A percentile compares a stretch with the other conserved stretches of the same genome.
phyloP scores from a whole-genome alignment of 2,888 invertebrate species.

The Catocala nupta region DNA sequence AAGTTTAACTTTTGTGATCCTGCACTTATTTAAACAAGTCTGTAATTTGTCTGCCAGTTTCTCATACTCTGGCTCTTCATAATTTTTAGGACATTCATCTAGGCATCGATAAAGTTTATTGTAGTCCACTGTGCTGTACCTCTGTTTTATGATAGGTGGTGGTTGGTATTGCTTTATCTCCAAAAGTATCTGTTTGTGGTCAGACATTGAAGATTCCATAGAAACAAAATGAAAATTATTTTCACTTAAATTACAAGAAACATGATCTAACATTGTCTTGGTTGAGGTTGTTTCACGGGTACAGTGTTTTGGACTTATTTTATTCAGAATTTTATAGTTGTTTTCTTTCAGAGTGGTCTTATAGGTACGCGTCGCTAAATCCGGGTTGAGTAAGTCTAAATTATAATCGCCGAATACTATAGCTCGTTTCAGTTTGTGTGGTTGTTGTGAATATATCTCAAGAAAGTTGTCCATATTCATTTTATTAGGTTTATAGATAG shows the following conservation, averaged over 20 bases:
- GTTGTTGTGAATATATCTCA: too few relatives aligned
- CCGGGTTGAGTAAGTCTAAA: slow-evolving; percentile 5
- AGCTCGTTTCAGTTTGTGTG: background rate
- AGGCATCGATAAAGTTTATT: slow-evolving; percentile 2
- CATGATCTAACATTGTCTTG: slow-evolving; percentile 11
- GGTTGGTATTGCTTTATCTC: background rate
- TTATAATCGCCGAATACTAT: slow-evolving; percentile 2
- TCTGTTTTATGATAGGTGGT: background rate
- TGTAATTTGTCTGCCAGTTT: background rate
- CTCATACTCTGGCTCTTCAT: background rate
- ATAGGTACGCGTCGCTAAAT: slow-evolving; percentile 2
- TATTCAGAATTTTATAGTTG: slow-evolving; percentile 12
- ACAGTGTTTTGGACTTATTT: slow-evolving; percentile 6
- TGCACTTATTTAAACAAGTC: slow-evolving; percentile 1
- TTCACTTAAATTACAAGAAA: slow-evolving; percentile 10
- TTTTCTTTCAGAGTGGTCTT: slow-evolving; percentile 9
- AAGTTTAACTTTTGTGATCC: background rate
- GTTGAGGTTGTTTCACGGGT: slow-evolving; percentile 14
- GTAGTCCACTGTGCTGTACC: background rate
- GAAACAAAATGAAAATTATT: slow-evolving; percentile 10
- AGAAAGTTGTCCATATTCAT: too few relatives aligned
- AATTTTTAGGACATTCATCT: slow-evolving; percentile 1
- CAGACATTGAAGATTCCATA: slow-evolving; percentile 13
- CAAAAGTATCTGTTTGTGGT: slow-evolving; percentile 4
- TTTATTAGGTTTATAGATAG: too few relatives aligned